Percentiles rank a stretch among this genome's conserved stretches.
phyloP scores from a whole-genome alignment of 1,140 invertebrate genomes.

The Leptopilina clavipes region DNA sequence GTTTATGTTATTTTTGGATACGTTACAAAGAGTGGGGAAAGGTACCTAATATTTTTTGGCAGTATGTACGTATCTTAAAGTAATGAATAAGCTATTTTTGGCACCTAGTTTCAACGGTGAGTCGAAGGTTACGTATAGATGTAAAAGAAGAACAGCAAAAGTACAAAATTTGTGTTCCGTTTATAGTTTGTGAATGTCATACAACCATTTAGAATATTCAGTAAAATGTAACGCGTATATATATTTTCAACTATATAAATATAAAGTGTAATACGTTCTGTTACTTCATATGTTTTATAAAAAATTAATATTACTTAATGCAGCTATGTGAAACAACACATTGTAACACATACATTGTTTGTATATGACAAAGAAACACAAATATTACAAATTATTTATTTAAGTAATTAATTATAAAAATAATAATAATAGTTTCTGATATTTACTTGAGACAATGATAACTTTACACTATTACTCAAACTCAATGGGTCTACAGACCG shows the following conservation, averaged over 20 bases:
- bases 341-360: too few relatives aligned
- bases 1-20: background rate
- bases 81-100: slow-evolving; percentile 1
- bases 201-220: background rate
- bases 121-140: slow-evolving; percentile 12
- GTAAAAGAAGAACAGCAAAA: background rate
- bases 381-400: background rate
- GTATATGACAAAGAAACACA: too few relatives aligned
- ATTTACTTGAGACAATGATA: slow-evolving; percentile 76
- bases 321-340: too few relatives aligned
- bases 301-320: too few relatives aligned
- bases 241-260: too few relatives aligned
- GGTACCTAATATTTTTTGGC: slow-evolving; percentile 1
- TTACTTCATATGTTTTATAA: too few relatives aligned
- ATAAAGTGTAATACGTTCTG: too few relatives aligned
- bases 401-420: background rate
- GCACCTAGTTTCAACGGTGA: slow-evolving; percentile 11
- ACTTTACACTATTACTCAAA: slow-evolving; percentile 88
- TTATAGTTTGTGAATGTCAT: background rate
- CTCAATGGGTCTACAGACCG: slow-evolving; percentile 59
- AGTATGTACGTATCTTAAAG: background rate
- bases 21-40: background rate
- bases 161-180: background rate
- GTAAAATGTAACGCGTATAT: too few relatives aligned
- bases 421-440: background rate